Conservation (phyloP, 1,140 invertebrate genomes). For the Penaeus indicus region DNA sequence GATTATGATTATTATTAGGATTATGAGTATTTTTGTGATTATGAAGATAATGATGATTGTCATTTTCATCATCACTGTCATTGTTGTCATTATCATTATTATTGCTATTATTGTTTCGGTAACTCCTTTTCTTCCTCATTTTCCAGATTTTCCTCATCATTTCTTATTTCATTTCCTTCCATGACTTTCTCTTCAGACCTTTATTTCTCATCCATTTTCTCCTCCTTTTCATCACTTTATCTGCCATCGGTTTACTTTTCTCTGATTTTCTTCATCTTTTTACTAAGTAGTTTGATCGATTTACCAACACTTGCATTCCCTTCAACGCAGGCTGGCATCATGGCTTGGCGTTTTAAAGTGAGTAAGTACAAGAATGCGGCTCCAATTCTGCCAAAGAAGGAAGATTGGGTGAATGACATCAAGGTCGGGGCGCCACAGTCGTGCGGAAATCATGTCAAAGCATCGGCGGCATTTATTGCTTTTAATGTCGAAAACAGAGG, state of each 20-base stretch:
- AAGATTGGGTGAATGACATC: conserved; percentile 90
- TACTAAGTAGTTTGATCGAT: not conserved
- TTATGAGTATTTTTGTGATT: too few relatives aligned
- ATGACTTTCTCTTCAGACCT: too few relatives aligned
- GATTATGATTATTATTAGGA: too few relatives aligned
- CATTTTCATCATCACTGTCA: too few relatives aligned
- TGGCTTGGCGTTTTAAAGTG: conserved; percentile 96
- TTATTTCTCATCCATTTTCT: too few relatives aligned
- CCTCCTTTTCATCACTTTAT: not conserved
- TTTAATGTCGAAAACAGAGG: conserved; percentile 85
- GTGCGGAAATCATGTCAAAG: conserved; percentile 93
- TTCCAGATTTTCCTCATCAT: not conserved
- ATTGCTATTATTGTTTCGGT: too few relatives aligned
- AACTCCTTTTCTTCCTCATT: not conserved
- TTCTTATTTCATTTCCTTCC: too few relatives aligned
- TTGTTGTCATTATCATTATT: too few relatives aligned
- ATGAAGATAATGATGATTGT: too few relatives aligned
- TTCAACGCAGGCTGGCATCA: conserved; percentile 70
- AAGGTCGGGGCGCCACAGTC: conserved; percentile 91
- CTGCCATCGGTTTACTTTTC: not conserved
- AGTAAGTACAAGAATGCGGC: conserved; percentile 97
- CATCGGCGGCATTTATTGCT: conserved; percentile 91
- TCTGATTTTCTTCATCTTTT: not conserved
- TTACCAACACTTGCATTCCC: not conserved
- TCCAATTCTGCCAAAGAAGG: conserved; percentile 91